Conservation (phyloP, 2,113 vertebrate species). For the Tamias sibiricus region DNA sequence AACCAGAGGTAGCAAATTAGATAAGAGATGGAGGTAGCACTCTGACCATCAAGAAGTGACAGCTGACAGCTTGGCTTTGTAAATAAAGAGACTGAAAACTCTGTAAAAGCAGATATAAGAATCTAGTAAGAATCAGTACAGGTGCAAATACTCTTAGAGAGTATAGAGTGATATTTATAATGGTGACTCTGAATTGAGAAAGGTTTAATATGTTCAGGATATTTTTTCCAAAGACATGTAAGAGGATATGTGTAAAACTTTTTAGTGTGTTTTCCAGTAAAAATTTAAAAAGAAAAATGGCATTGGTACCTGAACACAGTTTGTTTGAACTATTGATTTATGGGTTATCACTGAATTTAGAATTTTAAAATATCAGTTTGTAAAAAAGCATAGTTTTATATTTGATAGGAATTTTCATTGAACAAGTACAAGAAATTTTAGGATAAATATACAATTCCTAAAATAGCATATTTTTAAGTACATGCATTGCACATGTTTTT, state of each 20-base stretch:
- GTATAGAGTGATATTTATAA: neutral
- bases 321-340: neutral
- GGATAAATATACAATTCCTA: neutral
- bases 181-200: neutral
- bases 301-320: neutral
- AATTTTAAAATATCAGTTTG: conserved; percentile 51
- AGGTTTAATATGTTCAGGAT: neutral
- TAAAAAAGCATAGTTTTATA: neutral
- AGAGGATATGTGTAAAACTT: neutral
- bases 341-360: neutral
- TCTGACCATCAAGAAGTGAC: conserved; percentile 49
- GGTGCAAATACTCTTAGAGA: neutral
- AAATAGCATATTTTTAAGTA: neutral
- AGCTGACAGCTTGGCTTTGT: conserved; percentile 18
- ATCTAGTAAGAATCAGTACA: neutral
- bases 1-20: conserved; percentile 47
- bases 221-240: neutral
- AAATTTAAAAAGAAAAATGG: neutral
- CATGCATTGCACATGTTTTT: neutral
- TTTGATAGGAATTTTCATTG: conserved; percentile 9
- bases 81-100: conserved; percentile 12
- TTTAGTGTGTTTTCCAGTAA: neutral
- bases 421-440: conserved; percentile 21
- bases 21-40: neutral
- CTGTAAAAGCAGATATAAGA: conserved; percentile 23